phyloP scores from a whole-genome alignment of 2,113 vertebrate species.

The Trichomycterus rosablanca region DNA sequence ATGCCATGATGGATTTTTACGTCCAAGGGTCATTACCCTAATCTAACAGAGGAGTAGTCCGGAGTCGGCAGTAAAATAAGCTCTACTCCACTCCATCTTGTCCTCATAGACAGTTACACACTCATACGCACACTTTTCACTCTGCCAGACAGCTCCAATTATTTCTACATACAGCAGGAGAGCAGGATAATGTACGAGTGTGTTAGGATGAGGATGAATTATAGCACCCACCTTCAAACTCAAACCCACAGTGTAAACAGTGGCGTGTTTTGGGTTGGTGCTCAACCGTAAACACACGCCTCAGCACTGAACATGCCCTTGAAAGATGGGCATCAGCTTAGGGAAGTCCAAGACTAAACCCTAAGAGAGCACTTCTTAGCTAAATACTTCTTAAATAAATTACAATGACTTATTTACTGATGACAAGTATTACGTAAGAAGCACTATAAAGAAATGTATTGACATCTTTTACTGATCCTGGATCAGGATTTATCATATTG shows the following conservation, averaged over 20 bases:
- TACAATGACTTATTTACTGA: too few relatives aligned
- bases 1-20: constrained; percentile 40
- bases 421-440: too few relatives aligned
- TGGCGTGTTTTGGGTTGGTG: neutral
- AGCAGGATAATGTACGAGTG: constrained; percentile 4
- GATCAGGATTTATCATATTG: too few relatives aligned
- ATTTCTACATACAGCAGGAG: constrained; percentile 11
- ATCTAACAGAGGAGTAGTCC: constrained; percentile 25
- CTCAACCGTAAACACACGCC: neutral
- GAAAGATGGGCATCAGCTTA: neutral
- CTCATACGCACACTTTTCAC: constrained; percentile 19
- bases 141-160: constrained; percentile 20
- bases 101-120: constrained; percentile 6
- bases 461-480: too few relatives aligned
- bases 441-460: too few relatives aligned
- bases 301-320: neutral
- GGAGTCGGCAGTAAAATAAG: constrained; percentile 19
- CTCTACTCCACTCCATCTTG: constrained; percentile 18
- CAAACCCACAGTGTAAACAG: constrained; percentile 16
- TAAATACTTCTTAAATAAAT: too few relatives aligned
- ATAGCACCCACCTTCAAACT: constrained; percentile 3
- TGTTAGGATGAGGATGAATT: neutral
- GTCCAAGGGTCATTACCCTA: constrained; percentile 39
- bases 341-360: too few relatives aligned
- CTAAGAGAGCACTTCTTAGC: too few relatives aligned